These are phyloP conservation scores for Falco columbarius DNA, from an alignment of 2,797 vertebrate species.

Conservation along the genomic window DNA sequence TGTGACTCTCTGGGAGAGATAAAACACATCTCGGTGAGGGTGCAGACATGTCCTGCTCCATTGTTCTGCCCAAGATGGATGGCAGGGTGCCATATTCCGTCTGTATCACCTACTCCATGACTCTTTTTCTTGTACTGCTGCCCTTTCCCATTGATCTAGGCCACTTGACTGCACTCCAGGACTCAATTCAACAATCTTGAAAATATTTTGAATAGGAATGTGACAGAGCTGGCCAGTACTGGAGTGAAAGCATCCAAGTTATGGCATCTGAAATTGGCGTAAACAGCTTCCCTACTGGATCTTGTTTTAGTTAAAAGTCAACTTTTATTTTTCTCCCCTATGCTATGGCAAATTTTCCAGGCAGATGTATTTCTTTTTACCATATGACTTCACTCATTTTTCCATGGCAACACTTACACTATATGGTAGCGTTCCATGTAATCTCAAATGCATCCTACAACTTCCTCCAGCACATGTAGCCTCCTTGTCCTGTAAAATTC, in stretches of 20 bases:
- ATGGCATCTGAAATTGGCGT: conserved; percentile 34
- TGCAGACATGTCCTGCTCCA: rapidly evolving
- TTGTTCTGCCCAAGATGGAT: not conserved
- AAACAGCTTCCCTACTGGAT: not conserved
- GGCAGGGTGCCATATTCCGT: not conserved
- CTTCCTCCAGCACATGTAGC: not conserved
- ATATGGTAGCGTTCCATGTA: not conserved
- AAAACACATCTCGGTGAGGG: not conserved
- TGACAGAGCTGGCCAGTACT: not conserved
- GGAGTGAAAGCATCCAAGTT: conserved; percentile 5
- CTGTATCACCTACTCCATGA: not conserved
- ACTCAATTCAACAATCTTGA: not conserved
- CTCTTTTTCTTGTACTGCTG: not conserved
- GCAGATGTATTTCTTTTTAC: conserved; percentile 36
- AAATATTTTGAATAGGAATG: conserved; percentile 41
- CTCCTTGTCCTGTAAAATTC: not conserved
- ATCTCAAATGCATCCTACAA: not conserved
- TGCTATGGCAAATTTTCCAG: not conserved
- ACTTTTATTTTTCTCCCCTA: not conserved
- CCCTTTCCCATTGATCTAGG: not conserved
- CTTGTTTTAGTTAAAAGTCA: conserved; percentile 7
- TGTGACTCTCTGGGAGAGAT: not conserved
- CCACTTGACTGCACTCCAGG: not conserved
- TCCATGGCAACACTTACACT: not conserved
- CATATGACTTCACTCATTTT: conserved; percentile 26